Evolutionary conservation across 2,797 vertebrate genomes (phyloP).

Genomic region (Poeciliopsis gracilis): DNA sequence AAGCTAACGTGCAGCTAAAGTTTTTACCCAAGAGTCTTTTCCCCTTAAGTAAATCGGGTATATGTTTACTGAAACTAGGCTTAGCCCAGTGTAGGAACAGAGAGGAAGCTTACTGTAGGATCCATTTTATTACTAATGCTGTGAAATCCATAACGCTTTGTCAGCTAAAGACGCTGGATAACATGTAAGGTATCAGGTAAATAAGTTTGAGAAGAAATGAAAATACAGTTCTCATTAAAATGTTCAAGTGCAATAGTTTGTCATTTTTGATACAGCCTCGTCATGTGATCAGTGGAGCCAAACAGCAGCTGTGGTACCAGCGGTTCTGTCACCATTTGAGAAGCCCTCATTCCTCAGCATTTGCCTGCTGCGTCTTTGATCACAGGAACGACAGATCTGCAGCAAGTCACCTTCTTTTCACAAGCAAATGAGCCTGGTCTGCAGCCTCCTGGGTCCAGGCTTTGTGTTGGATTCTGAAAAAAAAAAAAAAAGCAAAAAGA

Average conservation of each 20-base stretch:
- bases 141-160: not conserved
- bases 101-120: not conserved
- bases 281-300: slow-evolving; percentile 49
- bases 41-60: not conserved
- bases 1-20: not conserved
- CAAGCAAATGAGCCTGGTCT: slow-evolving; percentile 65
- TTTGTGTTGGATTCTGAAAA: slow-evolving; percentile 41
- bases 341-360: slow-evolving; percentile 57
- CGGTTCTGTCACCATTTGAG: slow-evolving; percentile 35
- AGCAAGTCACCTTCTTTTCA: slow-evolving; percentile 65
- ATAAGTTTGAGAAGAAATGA: slow-evolving; percentile 34
- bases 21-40: not conserved
- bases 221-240: slow-evolving; percentile 37
- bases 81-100: not conserved
- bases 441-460: slow-evolving; percentile 40
- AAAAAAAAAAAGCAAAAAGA: slow-evolving; percentile 14
- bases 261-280: slow-evolving; percentile 45
- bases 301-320: slow-evolving; percentile 49
- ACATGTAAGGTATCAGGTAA: slow-evolving; percentile 29
- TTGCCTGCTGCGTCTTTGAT: slow-evolving; percentile 62
- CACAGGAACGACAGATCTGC: slow-evolving; percentile 58
- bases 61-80: not conserved
- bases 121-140: not conserved
- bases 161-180: not conserved
- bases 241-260: slow-evolving; percentile 47